Percentiles rank a stretch among this genome's conserved stretches.
phyloP scores from a whole-genome alignment of 2,113 vertebrate genomes.

The Pomatorhinus ruficollis region DNA sequence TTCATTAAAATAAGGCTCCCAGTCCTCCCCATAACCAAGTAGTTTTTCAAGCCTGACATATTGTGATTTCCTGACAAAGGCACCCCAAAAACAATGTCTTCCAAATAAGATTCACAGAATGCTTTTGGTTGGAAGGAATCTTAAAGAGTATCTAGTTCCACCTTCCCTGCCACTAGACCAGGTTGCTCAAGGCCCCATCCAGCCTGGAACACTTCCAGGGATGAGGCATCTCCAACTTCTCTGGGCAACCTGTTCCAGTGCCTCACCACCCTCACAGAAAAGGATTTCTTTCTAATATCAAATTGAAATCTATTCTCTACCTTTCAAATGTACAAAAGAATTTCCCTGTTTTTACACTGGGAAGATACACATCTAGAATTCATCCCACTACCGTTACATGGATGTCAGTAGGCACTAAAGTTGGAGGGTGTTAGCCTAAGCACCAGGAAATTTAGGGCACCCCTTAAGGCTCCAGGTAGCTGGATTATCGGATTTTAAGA shows the following conservation, averaged over 20 bases:
- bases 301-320: background rate
- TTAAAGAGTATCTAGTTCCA: background rate
- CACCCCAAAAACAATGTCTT: background rate
- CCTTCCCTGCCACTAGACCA: background rate
- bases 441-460: background rate
- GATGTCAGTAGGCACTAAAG: background rate
- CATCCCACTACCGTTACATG: background rate
- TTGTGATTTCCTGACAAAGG: background rate
- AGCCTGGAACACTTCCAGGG: background rate
- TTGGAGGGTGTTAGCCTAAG: background rate
- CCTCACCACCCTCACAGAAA: background rate
- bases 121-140: background rate
- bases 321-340: background rate
- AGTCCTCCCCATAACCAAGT: background rate
- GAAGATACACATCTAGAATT: background rate
- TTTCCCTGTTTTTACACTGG: background rate
- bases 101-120: background rate
- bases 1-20: accelerated
- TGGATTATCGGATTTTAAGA: background rate
- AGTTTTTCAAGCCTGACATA: background rate
- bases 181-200: background rate
- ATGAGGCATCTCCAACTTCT: background rate
- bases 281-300: background rate
- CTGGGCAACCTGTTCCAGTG: background rate
- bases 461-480: background rate